A percentile compares a stretch with the other conserved stretches of the same genome.
Conservation (phyloP, 2,888 invertebrate genomes). For the Coleophora flavipennella region DNA sequence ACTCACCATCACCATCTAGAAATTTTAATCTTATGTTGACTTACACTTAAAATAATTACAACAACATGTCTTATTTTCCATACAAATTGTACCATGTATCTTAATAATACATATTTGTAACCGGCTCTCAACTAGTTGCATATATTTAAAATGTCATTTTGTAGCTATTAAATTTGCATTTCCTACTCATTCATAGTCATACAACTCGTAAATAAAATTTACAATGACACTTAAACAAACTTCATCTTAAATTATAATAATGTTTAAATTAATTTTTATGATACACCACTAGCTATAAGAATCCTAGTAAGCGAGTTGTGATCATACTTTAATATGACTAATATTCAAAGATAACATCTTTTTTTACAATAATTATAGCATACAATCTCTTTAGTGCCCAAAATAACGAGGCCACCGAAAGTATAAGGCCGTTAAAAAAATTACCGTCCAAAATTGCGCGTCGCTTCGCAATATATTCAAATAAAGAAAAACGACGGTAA, state of each 20-base stretch:
- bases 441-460: slow-evolving; percentile 1
- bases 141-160: slow-evolving; percentile 16
- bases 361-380: background rate
- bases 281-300: too few relatives aligned
- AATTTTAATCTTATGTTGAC: background rate
- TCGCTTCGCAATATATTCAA: slow-evolving; percentile 12
- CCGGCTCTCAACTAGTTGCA: slow-evolving; percentile 2
- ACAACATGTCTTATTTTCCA: slow-evolving; percentile 1
- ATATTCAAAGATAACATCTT: background rate
- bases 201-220: slow-evolving; percentile 4
- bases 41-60: background rate
- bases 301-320: too few relatives aligned
- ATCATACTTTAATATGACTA: too few relatives aligned
- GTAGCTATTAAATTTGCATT: slow-evolving; percentile 20
- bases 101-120: slow-evolving; percentile 3
- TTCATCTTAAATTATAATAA: too few relatives aligned
- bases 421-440: slow-evolving; percentile 2
- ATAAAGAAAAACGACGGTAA: slow-evolving; percentile 31
- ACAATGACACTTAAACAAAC: background rate
- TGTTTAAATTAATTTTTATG: too few relatives aligned
- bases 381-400: background rate
- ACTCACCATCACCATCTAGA: too few relatives aligned
- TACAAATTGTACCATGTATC: slow-evolving; percentile 1
- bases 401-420: slow-evolving; percentile 3
- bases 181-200: slow-evolving; percentile 4